Percentiles rank a stretch among this genome's conserved stretches.
Evolutionary conservation across 2,113 vertebrate species (phyloP).

Genomic region (crab-eating macaque (Macaca fascicularis)): DNA sequence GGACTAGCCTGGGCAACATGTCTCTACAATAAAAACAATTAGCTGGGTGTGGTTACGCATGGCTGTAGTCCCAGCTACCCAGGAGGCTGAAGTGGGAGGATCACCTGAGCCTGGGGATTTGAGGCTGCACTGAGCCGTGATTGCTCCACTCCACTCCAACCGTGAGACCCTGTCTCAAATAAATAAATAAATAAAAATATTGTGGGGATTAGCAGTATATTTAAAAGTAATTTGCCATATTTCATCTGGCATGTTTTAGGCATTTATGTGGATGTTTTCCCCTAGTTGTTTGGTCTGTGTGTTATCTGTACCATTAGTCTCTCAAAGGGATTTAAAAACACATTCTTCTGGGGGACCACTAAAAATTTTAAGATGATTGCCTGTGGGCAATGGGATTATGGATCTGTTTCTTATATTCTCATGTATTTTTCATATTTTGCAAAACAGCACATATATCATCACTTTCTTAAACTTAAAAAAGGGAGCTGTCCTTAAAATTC

Average conservation of each 20-base stretch:
- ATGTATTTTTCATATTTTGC: constrained; percentile 36
- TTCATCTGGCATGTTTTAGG: neutral
- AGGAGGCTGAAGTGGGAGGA: too few species aligned
- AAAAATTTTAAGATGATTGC: neutral
- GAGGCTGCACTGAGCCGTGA: too few species aligned
- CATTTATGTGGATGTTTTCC: neutral
- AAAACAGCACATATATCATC: constrained; percentile 22
- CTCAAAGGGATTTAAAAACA: neutral
- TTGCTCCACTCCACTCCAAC: too few species aligned
- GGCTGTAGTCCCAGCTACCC: too few species aligned
- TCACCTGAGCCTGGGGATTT: too few species aligned
- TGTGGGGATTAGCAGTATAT: neutral
- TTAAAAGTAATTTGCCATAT: neutral
- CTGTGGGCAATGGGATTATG: neutral
- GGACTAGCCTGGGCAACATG: too few species aligned
- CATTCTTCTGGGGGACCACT: neutral
- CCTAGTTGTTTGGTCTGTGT: neutral
- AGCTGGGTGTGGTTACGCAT: too few species aligned
- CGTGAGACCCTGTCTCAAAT: too few species aligned
- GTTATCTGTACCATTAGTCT: neutral
- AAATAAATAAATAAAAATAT: neutral
- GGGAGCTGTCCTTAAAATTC: constrained; percentile 11
- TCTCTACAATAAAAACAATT: too few species aligned
- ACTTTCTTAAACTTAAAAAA: neutral
- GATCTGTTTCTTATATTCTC: constrained; percentile 40